Conservation (phyloP, 2,113 vertebrate species). For the Platysternon megacephalum region DNA sequence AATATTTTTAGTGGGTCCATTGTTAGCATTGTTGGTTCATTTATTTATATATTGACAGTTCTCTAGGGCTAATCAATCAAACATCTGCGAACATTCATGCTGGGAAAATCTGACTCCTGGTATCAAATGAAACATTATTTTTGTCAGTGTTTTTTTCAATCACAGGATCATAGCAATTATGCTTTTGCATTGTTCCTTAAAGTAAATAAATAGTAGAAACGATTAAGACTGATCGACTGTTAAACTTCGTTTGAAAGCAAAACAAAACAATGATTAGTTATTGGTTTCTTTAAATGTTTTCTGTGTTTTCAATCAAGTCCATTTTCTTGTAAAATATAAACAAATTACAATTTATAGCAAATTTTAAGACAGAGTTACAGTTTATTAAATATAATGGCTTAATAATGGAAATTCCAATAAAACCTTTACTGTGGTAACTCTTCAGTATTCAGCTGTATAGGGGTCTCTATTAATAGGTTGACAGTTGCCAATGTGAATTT, state of each 20-base stretch:
- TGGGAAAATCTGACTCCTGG: background rate
- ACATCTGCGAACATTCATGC: background rate
- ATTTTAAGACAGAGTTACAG: constrained; percentile 28
- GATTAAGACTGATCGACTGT: background rate
- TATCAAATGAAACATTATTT: background rate
- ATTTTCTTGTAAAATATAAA: constrained; percentile 26
- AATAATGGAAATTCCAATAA: constrained; percentile 69
- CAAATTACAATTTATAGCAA: constrained; percentile 25
- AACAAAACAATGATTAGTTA: background rate
- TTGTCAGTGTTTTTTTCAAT: background rate
- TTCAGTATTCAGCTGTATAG: constrained; percentile 26
- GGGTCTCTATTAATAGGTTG: background rate
- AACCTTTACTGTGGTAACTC: constrained; percentile 60
- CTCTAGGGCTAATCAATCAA: background rate
- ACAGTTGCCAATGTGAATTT: background rate
- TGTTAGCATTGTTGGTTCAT: background rate
- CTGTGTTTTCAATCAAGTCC: constrained; percentile 24
- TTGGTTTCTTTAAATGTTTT: background rate
- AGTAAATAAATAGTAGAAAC: background rate
- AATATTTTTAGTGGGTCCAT: background rate
- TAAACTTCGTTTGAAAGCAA: background rate
- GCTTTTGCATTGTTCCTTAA: background rate
- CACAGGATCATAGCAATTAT: background rate
- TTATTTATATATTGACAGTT: background rate
- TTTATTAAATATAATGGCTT: constrained; percentile 64